These are phyloP conservation scores for Periphyllus acericola DNA, from an alignment of 2,888 invertebrate species.

Conservation along the genomic window DNA sequence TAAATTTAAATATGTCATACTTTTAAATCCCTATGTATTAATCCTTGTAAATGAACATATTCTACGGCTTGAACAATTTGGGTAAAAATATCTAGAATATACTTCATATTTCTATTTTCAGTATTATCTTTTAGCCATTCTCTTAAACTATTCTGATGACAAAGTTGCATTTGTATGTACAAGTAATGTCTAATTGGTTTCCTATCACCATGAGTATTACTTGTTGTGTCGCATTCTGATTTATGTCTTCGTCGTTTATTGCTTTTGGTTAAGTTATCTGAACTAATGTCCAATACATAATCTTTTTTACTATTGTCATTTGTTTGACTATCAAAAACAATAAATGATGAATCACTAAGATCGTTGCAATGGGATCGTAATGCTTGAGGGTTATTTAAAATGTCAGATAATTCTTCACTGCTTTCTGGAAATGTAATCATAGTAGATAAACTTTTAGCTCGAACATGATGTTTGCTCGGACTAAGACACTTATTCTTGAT, in stretches of 20 bases:
- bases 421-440: conserved; percentile 48
- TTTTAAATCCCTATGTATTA: conserved; percentile 97
- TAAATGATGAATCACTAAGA: conserved; percentile 68
- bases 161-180: conserved; percentile 98
- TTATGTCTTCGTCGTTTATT: conserved; percentile 54
- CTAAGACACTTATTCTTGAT: neutral
- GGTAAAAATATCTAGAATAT: conserved; percentile 78
- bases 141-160: conserved; percentile 85
- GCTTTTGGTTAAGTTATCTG: conserved; percentile 39
- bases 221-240: conserved; percentile 50
- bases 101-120: conserved; percentile 66
- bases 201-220: conserved; percentile 41
- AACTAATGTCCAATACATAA: conserved; percentile 41
- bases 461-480: conserved; percentile 43
- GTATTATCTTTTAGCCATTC: conserved; percentile 84
- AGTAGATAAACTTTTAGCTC: conserved; percentile 55
- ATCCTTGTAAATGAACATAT: conserved; percentile 90
- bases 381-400: conserved; percentile 52
- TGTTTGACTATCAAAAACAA: conserved; percentile 69
- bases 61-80: conserved; percentile 95
- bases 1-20: conserved; percentile 70
- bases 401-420: conserved; percentile 53
- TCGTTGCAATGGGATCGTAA: conserved; percentile 61
- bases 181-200: conserved; percentile 75
- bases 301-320: conserved; percentile 63